These are phyloP conservation scores for Tetramorium parvispinum DNA, from an alignment of 1,140 invertebrate genomes.

Conservation along the genomic window DNA sequence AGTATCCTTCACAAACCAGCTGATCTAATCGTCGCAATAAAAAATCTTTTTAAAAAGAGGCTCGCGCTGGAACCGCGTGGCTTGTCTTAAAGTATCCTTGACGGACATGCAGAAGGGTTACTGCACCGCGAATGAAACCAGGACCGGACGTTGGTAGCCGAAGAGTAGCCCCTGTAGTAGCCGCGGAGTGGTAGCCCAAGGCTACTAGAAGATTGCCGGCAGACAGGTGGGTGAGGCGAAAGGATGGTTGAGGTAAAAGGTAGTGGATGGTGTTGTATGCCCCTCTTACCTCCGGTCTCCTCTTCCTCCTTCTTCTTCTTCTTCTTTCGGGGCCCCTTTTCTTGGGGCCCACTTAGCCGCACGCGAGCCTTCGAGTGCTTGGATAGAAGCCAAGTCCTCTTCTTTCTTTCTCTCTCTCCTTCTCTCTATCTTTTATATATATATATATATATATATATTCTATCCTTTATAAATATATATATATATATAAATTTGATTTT, in stretches of 20 bases:
- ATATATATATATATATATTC: neutral
- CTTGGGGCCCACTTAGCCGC: conserved; percentile 82
- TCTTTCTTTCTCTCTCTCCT: neutral
- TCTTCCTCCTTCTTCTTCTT: conserved; percentile 57
- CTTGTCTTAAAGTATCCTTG: conserved; percentile 61
- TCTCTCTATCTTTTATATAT: conserved; percentile 23
- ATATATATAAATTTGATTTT: conserved; percentile 51
- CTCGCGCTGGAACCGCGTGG: conserved; percentile 33
- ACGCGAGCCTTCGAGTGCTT: conserved; percentile 81
- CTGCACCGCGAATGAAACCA: conserved; percentile 72
- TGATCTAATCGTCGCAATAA: neutral
- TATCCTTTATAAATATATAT: neutral
- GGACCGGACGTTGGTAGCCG: conserved; percentile 83
- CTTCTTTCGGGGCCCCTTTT: conserved; percentile 77
- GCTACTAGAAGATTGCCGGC: conserved; percentile 86
- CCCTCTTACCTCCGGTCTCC: conserved; percentile 66
- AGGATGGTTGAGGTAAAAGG: conserved; percentile 66
- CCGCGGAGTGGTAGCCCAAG: conserved; percentile 85
- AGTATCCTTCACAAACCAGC: neutral
- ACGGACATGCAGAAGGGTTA: conserved; percentile 67
- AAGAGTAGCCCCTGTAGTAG: conserved; percentile 85
- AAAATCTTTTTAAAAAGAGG: conserved; percentile 14
- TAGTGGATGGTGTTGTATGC: conserved; percentile 60
- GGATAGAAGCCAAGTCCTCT: conserved; percentile 64
- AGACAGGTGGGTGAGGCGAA: conserved; percentile 86